Evolutionary conservation across 2,797 vertebrate genomes (phyloP).

Genomic region (Cetoscarus ocellatus): DNA sequence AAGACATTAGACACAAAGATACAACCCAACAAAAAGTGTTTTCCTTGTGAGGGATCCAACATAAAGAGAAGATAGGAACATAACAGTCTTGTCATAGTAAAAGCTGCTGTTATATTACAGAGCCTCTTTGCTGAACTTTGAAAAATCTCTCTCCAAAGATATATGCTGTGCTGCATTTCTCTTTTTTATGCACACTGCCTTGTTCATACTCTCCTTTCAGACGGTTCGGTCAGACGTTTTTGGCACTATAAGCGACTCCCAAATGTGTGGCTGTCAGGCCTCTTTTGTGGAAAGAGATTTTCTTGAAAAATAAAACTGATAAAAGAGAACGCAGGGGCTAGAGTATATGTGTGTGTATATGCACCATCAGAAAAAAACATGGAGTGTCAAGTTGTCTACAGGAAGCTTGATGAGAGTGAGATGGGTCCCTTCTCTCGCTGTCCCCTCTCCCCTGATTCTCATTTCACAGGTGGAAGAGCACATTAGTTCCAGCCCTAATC

Average conservation of each 20-base stretch:
- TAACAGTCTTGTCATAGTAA: conserved; percentile 40
- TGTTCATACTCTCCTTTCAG: conserved; percentile 28
- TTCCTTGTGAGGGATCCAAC: conserved; percentile 3
- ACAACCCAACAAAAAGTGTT: neutral
- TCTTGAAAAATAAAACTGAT: conserved; percentile 14
- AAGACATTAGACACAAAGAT: neutral
- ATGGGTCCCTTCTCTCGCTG: conserved; percentile 47
- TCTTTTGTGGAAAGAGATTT: conserved; percentile 38
- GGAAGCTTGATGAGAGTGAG: conserved; percentile 57
- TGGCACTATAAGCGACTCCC: conserved; percentile 28
- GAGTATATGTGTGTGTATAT: neutral
- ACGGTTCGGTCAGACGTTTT: conserved; percentile 32
- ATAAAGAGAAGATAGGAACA: conserved; percentile 24
- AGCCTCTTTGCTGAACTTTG: conserved; percentile 37
- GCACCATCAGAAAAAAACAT: conserved; percentile 51
- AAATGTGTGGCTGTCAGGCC: conserved; percentile 39
- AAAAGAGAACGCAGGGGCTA: neutral
- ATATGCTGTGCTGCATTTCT: conserved; percentile 27
- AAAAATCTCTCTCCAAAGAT: conserved; percentile 35
- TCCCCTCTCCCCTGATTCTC: conserved; percentile 69
- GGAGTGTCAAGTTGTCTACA: conserved; percentile 60
- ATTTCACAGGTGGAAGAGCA: conserved; percentile 84
- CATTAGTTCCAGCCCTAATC: conserved; percentile 81
- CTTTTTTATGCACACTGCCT: conserved; percentile 25
- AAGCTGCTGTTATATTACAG: conserved; percentile 27